Percentiles rank a stretch among this genome's conserved stretches.
phyloP scores from a whole-genome alignment of 2,797 vertebrate species.

The Acanthurus leucopareius region DNA sequence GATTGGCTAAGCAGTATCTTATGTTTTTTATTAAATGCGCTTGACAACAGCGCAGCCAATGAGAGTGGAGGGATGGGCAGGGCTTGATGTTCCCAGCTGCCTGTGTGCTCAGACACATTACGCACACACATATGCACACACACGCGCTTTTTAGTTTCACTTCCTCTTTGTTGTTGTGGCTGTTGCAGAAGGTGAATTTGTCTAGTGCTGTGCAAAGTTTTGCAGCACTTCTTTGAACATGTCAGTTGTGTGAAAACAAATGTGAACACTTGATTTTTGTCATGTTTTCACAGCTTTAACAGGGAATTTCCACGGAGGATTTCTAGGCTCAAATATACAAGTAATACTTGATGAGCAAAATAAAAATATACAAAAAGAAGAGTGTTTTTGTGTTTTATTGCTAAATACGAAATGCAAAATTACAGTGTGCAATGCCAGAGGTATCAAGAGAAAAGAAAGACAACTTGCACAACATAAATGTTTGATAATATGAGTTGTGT shows the following conservation, averaged over 20 bases:
- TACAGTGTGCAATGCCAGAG: not conserved
- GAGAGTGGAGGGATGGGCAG: slow-evolving; percentile 56
- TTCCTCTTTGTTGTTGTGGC: slow-evolving; percentile 71
- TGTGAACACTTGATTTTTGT: not conserved
- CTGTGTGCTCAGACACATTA: slow-evolving; percentile 22
- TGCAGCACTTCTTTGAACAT: slow-evolving; percentile 28
- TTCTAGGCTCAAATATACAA: not conserved
- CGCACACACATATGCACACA: slow-evolving; percentile 25
- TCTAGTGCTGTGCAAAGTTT: slow-evolving; percentile 1
- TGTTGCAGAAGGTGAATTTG: slow-evolving; percentile 36
- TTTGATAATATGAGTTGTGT: slow-evolving; percentile 3
- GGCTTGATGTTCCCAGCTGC: slow-evolving; percentile 66
- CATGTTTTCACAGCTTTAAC: not conserved
- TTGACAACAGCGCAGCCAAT: slow-evolving; percentile 85
- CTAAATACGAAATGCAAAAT: not conserved
- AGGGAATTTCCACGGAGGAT: not conserved
- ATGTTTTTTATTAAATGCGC: slow-evolving; percentile 65
- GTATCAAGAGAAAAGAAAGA: not conserved
- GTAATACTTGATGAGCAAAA: not conserved
- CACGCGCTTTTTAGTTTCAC: slow-evolving; percentile 66
- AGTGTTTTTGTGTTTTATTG: not conserved
- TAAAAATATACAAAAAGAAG: not conserved
- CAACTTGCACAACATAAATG: not conserved
- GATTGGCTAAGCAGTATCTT: slow-evolving; percentile 76
- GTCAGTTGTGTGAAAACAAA: not conserved